Evolutionary conservation across 2,888 invertebrate species (phyloP).

Genomic region (Drosophila limbata): DNA sequence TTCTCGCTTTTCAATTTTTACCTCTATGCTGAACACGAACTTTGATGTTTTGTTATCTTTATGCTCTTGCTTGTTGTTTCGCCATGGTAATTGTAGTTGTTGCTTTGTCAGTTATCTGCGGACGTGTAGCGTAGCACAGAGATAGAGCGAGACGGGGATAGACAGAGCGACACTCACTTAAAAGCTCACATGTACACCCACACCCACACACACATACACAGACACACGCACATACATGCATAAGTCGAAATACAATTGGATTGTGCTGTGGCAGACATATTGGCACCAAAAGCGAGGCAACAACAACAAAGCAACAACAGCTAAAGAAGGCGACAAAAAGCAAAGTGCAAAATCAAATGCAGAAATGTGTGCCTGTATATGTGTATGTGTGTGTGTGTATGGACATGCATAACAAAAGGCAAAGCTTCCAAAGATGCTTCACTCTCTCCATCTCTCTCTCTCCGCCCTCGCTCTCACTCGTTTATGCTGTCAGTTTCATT

Average conservation of each 20-base stretch:
- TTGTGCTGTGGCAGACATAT: conserved; percentile 57
- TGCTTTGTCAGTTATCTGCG: conserved; percentile 40
- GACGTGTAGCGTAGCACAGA: conserved; percentile 13
- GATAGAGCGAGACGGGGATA: conserved; percentile 15
- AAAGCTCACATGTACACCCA: conserved; percentile 27
- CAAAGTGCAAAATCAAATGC: conserved; percentile 46
- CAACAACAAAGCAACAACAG: conserved; percentile 35
- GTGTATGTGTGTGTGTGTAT: conserved; percentile 4
- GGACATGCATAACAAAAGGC: conserved; percentile 35
- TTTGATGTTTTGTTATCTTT: conserved; percentile 53
- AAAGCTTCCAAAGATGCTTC: conserved; percentile 49
- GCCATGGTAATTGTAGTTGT: conserved; percentile 43
- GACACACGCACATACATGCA: conserved; percentile 3
- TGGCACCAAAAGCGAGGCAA: conserved; percentile 49
- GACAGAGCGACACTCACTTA: conserved; percentile 31
- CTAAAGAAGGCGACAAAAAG: conserved; percentile 47
- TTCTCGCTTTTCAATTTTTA: background rate
- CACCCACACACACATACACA: conserved; percentile 6
- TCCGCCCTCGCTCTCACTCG: background rate
- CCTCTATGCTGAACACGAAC: conserved; percentile 36
- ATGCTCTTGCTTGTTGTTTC: conserved; percentile 44
- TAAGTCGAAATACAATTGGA: conserved; percentile 43
- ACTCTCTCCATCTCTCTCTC: conserved; percentile 19
- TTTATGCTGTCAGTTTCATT: conserved; percentile 55
- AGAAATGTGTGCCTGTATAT: background rate